phyloP scores from a whole-genome alignment of 2,113 vertebrate genomes.

The Ramphastos sulfuratus region DNA sequence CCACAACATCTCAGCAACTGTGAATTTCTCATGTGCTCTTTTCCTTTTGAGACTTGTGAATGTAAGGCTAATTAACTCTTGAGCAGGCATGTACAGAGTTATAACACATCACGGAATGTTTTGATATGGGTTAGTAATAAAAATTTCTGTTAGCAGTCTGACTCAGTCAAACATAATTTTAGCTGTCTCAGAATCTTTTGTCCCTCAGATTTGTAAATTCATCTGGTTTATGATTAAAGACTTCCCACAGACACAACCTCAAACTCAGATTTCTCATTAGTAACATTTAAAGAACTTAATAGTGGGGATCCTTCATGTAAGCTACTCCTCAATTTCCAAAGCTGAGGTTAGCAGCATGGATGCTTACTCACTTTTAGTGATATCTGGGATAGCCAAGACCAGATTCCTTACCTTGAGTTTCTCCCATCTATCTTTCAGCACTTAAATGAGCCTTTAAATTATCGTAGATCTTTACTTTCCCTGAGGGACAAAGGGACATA shows the following conservation, averaged over 20 bases:
- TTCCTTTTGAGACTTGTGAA: not conserved
- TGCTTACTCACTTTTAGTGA: not conserved
- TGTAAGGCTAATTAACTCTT: not conserved
- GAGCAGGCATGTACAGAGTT: not conserved
- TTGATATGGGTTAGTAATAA: not conserved
- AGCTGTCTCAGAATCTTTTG: not conserved
- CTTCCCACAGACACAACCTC: not conserved
- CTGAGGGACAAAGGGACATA: not conserved
- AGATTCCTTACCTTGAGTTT: not conserved
- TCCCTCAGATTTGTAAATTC: not conserved
- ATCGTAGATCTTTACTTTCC: not conserved
- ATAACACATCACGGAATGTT: not conserved
- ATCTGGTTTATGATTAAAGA: not conserved
- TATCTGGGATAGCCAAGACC: not conserved
- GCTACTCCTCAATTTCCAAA: not conserved
- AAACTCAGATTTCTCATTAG: not conserved
- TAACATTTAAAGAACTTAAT: not conserved
- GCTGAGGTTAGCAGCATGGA: not conserved
- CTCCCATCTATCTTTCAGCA: not conserved
- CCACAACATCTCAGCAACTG: not conserved
- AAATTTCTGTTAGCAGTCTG: not conserved
- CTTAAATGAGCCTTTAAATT: conserved; percentile 8
- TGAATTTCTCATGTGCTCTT: not conserved
- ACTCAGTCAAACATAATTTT: not conserved
- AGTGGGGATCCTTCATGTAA: not conserved